A percentile compares a stretch with the other conserved stretches of the same genome.
These are phyloP conservation scores for Lineus longissimus DNA, from an alignment of 1,140 invertebrate species.

Conservation along the genomic window DNA sequence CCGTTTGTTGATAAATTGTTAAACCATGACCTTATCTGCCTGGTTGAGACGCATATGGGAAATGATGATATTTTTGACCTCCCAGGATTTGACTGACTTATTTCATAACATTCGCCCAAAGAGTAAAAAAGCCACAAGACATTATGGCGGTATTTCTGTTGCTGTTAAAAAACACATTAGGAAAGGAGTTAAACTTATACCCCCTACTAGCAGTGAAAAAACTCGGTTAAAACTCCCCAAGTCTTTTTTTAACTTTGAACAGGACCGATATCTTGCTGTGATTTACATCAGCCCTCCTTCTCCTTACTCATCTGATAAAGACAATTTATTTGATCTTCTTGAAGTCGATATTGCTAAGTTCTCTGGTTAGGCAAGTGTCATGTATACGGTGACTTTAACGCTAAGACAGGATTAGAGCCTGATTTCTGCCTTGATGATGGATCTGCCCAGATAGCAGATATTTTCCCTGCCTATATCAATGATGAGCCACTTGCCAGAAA, in stretches of 20 bases:
- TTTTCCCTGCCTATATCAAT: not conserved
- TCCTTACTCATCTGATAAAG: not conserved
- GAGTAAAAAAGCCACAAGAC: not conserved
- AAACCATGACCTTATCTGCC: not conserved
- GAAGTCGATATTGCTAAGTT: not conserved
- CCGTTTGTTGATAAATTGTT: not conserved
- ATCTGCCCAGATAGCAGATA: not conserved
- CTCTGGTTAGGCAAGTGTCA: not conserved
- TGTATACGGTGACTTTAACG: not conserved
- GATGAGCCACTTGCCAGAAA: not conserved
- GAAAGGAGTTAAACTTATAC: not conserved
- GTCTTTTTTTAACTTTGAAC: conserved; percentile 1
- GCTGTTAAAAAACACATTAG: not conserved
- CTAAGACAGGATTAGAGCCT: not conserved
- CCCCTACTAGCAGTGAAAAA: not conserved
- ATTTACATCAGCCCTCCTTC: not conserved
- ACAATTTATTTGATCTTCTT: not conserved
- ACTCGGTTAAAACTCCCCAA: not conserved
- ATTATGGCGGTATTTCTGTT: not conserved
- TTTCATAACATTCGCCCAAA: not conserved
- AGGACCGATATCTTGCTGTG: not conserved
- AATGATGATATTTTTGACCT: conserved; percentile 1
- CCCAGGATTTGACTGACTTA: not conserved
- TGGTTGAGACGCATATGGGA: not conserved
- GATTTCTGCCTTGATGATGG: conserved; percentile 3